Evolutionary conservation across 2,888 invertebrate species (phyloP).

Genomic region (Parnassius smintheus): DNA sequence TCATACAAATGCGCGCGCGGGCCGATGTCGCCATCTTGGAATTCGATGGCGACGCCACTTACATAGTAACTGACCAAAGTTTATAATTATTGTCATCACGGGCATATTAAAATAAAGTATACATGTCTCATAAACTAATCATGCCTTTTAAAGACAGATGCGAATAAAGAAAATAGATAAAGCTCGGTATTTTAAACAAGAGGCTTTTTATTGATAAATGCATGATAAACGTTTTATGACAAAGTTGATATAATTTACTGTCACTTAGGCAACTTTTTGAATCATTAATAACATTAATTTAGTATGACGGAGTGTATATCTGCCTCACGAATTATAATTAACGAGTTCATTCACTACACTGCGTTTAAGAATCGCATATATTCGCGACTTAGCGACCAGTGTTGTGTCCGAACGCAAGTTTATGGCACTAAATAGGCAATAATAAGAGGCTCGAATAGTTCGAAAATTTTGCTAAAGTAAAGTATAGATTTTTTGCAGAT

Average conservation of each 20-base stretch:
- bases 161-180: neutral
- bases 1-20: conserved; percentile 27
- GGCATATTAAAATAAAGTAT: conserved; percentile 7
- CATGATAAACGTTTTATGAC: too few species aligned
- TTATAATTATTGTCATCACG: conserved; percentile 27
- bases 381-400: neutral
- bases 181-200: neutral
- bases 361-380: neutral
- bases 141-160: neutral
- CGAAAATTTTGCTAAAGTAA: too few species aligned
- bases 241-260: too few species aligned
- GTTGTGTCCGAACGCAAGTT: neutral
- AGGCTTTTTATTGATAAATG: too few species aligned
- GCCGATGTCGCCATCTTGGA: conserved; percentile 22
- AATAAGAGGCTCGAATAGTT: neutral
- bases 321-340: neutral
- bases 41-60: conserved; percentile 20
- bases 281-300: too few species aligned
- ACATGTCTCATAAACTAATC: neutral
- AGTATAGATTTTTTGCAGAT: too few species aligned
- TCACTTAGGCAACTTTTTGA: too few species aligned
- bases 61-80: conserved; percentile 10
- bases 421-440: conserved; percentile 18
- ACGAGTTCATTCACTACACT: neutral
- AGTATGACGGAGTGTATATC: neutral